Conservation (phyloP, 2,888 invertebrate genomes). For the Halocaridina rubra region DNA sequence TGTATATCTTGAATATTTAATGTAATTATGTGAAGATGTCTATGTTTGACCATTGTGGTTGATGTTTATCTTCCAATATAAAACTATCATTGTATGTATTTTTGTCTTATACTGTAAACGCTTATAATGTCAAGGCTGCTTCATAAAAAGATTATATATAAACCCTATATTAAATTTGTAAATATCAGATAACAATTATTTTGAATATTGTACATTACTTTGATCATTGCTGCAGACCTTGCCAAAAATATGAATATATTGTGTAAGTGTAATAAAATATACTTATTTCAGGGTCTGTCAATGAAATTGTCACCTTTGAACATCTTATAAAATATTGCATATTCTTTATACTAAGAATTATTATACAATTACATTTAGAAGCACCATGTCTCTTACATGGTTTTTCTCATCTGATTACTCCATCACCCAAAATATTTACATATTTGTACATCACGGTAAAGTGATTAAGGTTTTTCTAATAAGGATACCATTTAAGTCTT, state of each 20-base stretch:
- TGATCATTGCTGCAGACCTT: conserved; percentile 36
- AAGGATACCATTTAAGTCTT: no score
- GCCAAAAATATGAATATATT: conserved; percentile 30
- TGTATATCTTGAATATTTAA: background rate
- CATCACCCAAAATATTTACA: no score
- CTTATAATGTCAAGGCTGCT: conserved; percentile 43
- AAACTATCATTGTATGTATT: conserved; percentile 26
- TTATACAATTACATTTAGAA: no score
- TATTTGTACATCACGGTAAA: no score
- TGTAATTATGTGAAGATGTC: background rate
- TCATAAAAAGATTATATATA: conserved; percentile 39
- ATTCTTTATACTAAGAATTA: no score
- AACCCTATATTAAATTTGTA: conserved; percentile 49
- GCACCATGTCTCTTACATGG: no score
- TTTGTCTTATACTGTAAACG: conserved; percentile 23
- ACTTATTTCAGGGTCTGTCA: conserved; percentile 20
- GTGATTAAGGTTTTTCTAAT: no score
- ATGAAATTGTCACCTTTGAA: no score
- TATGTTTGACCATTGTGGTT: conserved; percentile 32
- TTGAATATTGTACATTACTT: conserved; percentile 54
- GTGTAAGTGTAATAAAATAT: conserved; percentile 42
- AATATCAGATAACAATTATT: conserved; percentile 56
- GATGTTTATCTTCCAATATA: conserved; percentile 39
- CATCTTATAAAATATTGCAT: no score
- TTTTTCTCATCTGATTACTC: no score